A percentile compares a stretch with the other conserved stretches of the same genome.
These are phyloP conservation scores for Hypercompe scribonia DNA, from an alignment of 2,888 invertebrate species.

Conservation along the genomic window DNA sequence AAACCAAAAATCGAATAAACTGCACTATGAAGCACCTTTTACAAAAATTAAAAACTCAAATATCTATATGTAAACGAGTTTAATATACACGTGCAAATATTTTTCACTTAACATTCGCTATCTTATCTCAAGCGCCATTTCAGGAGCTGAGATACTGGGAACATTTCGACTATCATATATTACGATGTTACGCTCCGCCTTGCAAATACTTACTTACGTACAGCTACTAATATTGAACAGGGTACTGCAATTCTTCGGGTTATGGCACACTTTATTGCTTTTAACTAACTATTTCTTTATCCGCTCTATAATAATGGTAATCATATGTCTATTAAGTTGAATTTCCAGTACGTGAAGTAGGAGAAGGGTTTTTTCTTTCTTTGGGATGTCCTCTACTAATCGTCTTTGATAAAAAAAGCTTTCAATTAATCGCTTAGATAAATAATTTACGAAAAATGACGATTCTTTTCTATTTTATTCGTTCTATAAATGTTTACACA, in stretches of 20 bases:
- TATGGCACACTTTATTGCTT: neutral
- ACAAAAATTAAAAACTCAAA: neutral
- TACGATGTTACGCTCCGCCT: neutral
- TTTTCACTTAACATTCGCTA: constrained; percentile 57
- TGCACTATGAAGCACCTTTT: neutral
- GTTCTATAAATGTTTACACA: too few species aligned
- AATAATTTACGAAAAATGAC: too few species aligned
- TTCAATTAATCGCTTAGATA: too few species aligned
- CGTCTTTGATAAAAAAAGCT: neutral
- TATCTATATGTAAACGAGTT: neutral
- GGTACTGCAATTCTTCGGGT: neutral
- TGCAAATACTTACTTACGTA: neutral
- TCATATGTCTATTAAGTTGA: too few species aligned
- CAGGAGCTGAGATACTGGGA: constrained; percentile 29
- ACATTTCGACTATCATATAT: constrained; percentile 31
- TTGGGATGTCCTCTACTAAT: neutral
- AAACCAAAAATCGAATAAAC: too few species aligned
- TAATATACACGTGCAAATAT: constrained; percentile 39
- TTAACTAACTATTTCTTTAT: neutral
- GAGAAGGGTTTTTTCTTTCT: too few species aligned
- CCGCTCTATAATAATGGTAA: too few species aligned
- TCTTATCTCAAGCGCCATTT: constrained; percentile 61
- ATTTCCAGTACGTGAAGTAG: too few species aligned
- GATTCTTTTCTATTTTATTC: too few species aligned
- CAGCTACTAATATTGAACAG: neutral